Base-by-base conservation (phyloP, 2,888 invertebrate genomes). In the Agriopis leucophaearia region DNA sequence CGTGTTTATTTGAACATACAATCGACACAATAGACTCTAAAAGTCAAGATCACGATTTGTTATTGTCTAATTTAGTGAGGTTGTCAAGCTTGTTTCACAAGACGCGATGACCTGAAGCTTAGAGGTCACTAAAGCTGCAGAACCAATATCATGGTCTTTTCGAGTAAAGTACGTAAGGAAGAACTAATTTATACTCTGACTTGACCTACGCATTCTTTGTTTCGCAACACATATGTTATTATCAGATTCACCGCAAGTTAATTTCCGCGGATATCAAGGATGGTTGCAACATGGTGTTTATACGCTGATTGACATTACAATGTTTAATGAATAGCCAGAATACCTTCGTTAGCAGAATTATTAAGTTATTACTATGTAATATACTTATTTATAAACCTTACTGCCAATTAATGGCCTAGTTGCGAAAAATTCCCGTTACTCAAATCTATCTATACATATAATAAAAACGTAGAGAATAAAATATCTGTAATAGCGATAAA, bases 21-120 rank as follows among this genome's bases (percentile, higher is more conserved):
- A 69, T 56, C 35, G 59, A 67, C 56, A 70, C 52, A 65, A 74
- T 60, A 45, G 63, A 66, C 62, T 66, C 54, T 52, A 75, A 75
- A 75, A 75, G 74, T 75, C 75, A 75, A 74, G 75, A 74, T 64
- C 75, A 70, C 65, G 64, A 61, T 62, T 42, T 61, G 52, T 69
- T 68, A 69, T 66, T 68, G 55, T 59, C 50, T 64, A 60, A 66
- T 66, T 50, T 64, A 61, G 63, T 51, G 61, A 69, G 73, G 72
- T 66, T 72, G 70, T 72, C 70, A 72, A 69, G 66, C 62, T 44
- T 35, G 51, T 75, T 72, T 71, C 71, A 68, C 71, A 73, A 75
- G 48, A 64, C 65, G 54, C 52, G 65, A 59, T 71, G 70, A 63
- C 57, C 52, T 62, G 57, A 63, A 40, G 64, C 45, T 57, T 56